These are phyloP conservation scores for Lepeophtheirus nordmannii DNA, from an alignment of 2,888 invertebrate species.

Conservation along the genomic window DNA sequence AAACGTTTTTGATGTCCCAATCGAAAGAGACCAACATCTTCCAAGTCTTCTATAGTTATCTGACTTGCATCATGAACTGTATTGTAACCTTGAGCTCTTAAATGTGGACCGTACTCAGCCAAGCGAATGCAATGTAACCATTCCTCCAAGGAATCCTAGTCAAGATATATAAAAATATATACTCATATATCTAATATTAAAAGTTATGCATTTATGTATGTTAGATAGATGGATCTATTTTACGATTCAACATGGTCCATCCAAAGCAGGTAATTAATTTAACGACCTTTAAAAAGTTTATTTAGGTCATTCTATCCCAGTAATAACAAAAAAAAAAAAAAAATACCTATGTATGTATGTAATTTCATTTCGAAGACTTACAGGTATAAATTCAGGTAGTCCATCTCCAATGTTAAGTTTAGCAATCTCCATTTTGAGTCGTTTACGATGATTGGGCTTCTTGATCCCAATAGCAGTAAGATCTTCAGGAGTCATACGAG, in stretches of 20 bases:
- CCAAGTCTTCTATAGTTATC: slow-evolving; percentile 95
- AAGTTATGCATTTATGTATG: slow-evolving; percentile 2
- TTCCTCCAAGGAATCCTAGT: slow-evolving; percentile 77
- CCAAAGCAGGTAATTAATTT: too few relatives aligned
- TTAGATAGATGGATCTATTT: too few relatives aligned
- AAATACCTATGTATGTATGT: too few relatives aligned
- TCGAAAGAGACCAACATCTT: slow-evolving; percentile 58
- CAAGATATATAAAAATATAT: slow-evolving; percentile 26
- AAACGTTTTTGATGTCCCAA: slow-evolving; percentile 97
- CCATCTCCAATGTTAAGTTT: slow-evolving; percentile 84
- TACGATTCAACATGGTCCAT: too few relatives aligned
- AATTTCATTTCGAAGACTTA: slow-evolving; percentile 37
- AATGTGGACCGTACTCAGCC: slow-evolving; percentile 76
- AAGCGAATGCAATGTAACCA: slow-evolving; percentile 80
- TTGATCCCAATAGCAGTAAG: slow-evolving; percentile 61
- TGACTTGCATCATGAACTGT: slow-evolving; percentile 85
- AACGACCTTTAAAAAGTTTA: too few relatives aligned
- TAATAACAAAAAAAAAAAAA: too few relatives aligned
- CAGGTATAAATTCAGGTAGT: slow-evolving; percentile 83
- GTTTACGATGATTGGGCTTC: slow-evolving; percentile 89
- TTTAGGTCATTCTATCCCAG: too few relatives aligned
- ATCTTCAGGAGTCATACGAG: slow-evolving; percentile 94
- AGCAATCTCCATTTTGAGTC: slow-evolving; percentile 88
- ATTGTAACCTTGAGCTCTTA: slow-evolving; percentile 81
- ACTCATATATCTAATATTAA: slow-evolving; percentile 8